Percentiles rank a stretch among this genome's conserved stretches.
These are phyloP conservation scores for Ptychodera flava DNA, from an alignment of 35 echinoderm and acorn worm species.

Conservation along the genomic window DNA sequence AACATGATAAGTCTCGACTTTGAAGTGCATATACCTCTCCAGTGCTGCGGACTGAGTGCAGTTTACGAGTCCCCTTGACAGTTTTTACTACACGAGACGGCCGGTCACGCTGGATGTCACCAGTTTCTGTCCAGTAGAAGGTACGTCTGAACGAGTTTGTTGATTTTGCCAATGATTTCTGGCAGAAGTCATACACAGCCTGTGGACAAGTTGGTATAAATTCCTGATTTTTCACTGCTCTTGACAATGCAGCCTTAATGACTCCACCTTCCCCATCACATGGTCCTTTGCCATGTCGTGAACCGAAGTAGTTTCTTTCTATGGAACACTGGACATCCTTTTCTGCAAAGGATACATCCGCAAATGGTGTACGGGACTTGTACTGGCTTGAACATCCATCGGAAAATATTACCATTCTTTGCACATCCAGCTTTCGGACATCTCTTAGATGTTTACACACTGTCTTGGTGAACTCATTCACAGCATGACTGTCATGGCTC, in stretches of 20 bases:
- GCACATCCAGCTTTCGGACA: background rate
- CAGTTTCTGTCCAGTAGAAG: background rate
- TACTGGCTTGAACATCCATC: conserved; percentile 39
- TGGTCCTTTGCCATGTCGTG: conserved; percentile 42
- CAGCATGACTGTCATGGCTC: background rate
- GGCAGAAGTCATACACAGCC: conserved; percentile 11
- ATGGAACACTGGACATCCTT: conserved; percentile 5
- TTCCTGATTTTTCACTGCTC: conserved; percentile 3
- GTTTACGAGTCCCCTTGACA: background rate
- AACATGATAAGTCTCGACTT: background rate
- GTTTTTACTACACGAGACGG: conserved; percentile 6
- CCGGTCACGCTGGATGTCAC: background rate
- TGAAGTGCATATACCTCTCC: background rate
- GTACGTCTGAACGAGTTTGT: conserved; percentile 22
- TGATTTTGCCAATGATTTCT: conserved; percentile 5
- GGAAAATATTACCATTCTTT: conserved; percentile 12
- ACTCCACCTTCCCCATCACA: conserved; percentile 31
- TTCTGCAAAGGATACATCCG: background rate
- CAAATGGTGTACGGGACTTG: conserved; percentile 5
- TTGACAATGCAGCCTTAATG: conserved; percentile 17
- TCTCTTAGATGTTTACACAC: background rate
- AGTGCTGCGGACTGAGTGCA: background rate
- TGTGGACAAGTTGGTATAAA: background rate
- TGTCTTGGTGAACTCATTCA: background rate
- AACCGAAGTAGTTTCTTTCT: conserved; percentile 40